Evolutionary conservation across 2,113 vertebrate species (phyloP).

Genomic region (Rafetus swinhoei): DNA sequence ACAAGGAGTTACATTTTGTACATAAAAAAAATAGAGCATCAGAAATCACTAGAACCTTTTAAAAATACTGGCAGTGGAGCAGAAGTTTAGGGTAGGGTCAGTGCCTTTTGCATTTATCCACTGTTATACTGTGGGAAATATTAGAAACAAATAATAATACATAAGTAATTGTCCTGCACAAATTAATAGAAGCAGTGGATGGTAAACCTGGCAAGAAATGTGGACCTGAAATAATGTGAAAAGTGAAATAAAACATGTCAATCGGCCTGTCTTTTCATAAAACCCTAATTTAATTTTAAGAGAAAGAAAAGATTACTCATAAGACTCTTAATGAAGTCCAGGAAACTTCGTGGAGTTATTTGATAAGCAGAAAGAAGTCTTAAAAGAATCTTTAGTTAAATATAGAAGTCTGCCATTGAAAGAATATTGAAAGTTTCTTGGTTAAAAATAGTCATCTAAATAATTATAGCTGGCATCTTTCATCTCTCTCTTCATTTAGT

Average conservation of each 20-base stretch:
- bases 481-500: slow-evolving; percentile 32
- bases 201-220: slow-evolving; percentile 42
- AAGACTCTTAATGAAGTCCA: slow-evolving; percentile 55
- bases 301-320: slow-evolving; percentile 41
- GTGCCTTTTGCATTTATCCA: neutral
- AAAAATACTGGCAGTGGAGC: neutral
- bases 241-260: slow-evolving; percentile 26
- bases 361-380: slow-evolving; percentile 55
- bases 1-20: neutral
- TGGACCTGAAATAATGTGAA: neutral
- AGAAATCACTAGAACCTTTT: neutral
- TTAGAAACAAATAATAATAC: slow-evolving; percentile 30
- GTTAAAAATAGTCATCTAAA: slow-evolving; percentile 49
- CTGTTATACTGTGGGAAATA: neutral
- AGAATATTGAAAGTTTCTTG: slow-evolving; percentile 2
- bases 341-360: slow-evolving; percentile 37
- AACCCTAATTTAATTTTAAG: slow-evolving; percentile 63
- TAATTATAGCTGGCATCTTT: slow-evolving; percentile 48
- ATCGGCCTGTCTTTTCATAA: slow-evolving; percentile 41
- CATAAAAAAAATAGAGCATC: neutral
- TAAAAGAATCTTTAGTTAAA: slow-evolving; percentile 59
- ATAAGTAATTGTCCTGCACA: slow-evolving; percentile 2
- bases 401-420: neutral
- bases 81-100: neutral
- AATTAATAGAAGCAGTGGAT: slow-evolving; percentile 36